Evolutionary conservation across 1,140 invertebrate species (phyloP), one percentile per base, ranked within the genome.

Genomic region (Maniola jurtina): DNA sequence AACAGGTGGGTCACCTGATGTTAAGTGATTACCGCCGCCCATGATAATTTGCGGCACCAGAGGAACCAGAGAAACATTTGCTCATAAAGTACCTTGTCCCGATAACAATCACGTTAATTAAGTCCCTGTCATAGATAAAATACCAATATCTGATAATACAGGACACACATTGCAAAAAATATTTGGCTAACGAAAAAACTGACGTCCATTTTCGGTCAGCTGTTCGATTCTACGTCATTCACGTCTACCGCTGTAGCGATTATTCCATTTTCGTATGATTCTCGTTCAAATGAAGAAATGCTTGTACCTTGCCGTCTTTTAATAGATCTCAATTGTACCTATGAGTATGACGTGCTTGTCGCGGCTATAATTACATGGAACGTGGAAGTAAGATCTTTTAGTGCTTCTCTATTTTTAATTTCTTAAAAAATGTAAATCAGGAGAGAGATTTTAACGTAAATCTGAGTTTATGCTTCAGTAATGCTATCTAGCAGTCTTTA

Each of bases 321-420:
- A 55, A 55, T 55, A 55, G 52, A 55, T 55, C 33, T 13, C 52
- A 55, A 52, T 52, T 52, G 16, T 55, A 48, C n/a, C 5, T 45
- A 55, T 6, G n/a, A 7, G 52, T 55, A 34, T 55, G 52, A 15
- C 25, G n/a, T 34, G 6, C 8, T 7, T 52, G 48, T 16, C 15
- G 15, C 16, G 14, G 48, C 48, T 52, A 52, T 52, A 52, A 52
- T 16, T 52, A 52, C 15, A 9, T 25, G 33, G 9, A 38, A 16
- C 16, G 38, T 10, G 35, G 42, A n/a, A 8, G 16, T 15, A 45
- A 59, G 3, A 55, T 34, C 9, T 13, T 45, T 45, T 40, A 38
- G 5, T 40, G 38, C 8, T 40, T 55, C 13, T 55, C 11, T 55
- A 11, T 11, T 35, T 45, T 6, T 45, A 45, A 5, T 45, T n/a